These are phyloP conservation scores for Arothron firmamentum DNA, from an alignment of 2,113 vertebrate genomes.

Conservation along the genomic window DNA sequence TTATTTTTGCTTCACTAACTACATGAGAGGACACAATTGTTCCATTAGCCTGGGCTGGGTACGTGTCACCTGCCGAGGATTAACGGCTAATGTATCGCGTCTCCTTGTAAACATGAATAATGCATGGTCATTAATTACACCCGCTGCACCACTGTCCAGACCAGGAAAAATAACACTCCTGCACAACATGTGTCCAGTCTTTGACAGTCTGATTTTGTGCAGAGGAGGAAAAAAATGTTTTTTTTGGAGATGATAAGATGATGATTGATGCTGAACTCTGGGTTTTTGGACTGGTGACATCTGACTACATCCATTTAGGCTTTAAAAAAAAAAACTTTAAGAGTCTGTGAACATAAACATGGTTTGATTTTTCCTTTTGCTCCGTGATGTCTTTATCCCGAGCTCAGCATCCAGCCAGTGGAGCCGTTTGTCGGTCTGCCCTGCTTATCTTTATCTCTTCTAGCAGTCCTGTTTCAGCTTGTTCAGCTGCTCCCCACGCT, in stretches of 20 bases:
- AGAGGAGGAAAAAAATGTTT: not conserved
- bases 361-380: too few species aligned
- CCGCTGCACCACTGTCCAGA: conserved; percentile 12
- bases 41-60: conserved; percentile 45
- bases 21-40: conserved; percentile 57
- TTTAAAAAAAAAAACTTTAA: too few species aligned
- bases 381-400: too few species aligned
- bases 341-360: too few species aligned
- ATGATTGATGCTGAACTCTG: too few species aligned
- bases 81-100: conserved; percentile 44
- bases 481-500: too few species aligned
- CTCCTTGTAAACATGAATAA: conserved; percentile 50
- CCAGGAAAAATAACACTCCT: conserved; percentile 1
- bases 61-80: conserved; percentile 43
- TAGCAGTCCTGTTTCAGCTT: too few species aligned
- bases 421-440: too few species aligned
- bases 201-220: not conserved
- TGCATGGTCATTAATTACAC: conserved; percentile 51
- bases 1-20: conserved; percentile 47
- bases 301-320: too few species aligned
- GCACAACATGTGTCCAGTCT: conserved; percentile 8
- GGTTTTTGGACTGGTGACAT: too few species aligned
- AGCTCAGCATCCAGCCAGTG: too few species aligned
- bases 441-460: too few species aligned
- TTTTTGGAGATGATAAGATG: not conserved